Percentiles rank a stretch among this genome's conserved stretches.
These are phyloP conservation scores for Atta texana DNA, from an alignment of 1,140 invertebrate species.

Conservation along the genomic window DNA sequence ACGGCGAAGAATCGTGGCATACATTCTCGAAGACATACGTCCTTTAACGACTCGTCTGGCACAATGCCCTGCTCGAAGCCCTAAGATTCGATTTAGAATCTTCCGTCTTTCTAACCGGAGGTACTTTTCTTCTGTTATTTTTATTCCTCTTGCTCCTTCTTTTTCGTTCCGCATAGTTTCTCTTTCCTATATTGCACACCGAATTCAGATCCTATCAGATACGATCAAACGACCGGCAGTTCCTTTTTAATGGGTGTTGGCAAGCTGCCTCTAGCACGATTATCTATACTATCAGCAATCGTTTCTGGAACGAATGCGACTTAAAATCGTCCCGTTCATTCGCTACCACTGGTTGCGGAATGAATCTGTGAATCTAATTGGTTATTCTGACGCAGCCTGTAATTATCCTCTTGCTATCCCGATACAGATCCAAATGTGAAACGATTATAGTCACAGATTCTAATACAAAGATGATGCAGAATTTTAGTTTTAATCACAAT, in stretches of 20 bases:
- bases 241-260: slow-evolving; percentile 58
- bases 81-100: slow-evolving; percentile 65
- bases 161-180: slow-evolving; percentile 2
- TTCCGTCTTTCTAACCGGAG: slow-evolving; percentile 19
- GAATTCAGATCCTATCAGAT: background rate
- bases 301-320: slow-evolving; percentile 43
- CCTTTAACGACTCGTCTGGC: slow-evolving; percentile 71
- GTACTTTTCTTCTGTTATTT: slow-evolving; percentile 27
- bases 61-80: slow-evolving; percentile 45
- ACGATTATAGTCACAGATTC: background rate
- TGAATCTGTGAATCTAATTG: slow-evolving; percentile 1
- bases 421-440: slow-evolving; percentile 6
- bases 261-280: slow-evolving; percentile 54
- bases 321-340: slow-evolving; percentile 39
- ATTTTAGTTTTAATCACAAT: background rate
- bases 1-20: slow-evolving; percentile 39
- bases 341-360: slow-evolving; percentile 12
- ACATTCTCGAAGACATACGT: slow-evolving; percentile 47
- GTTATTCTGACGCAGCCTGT: background rate
- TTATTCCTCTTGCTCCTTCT: slow-evolving; percentile 19
- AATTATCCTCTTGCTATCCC: slow-evolving; percentile 33
- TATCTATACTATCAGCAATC: slow-evolving; percentile 29
- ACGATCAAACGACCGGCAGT: slow-evolving; percentile 12
- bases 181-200: background rate
- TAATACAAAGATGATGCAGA: background rate